Evolutionary conservation across 2,797 vertebrate species (phyloP), one percentile per base, ranked within the genome.

Genomic region (Thaleichthys pacificus): DNA sequence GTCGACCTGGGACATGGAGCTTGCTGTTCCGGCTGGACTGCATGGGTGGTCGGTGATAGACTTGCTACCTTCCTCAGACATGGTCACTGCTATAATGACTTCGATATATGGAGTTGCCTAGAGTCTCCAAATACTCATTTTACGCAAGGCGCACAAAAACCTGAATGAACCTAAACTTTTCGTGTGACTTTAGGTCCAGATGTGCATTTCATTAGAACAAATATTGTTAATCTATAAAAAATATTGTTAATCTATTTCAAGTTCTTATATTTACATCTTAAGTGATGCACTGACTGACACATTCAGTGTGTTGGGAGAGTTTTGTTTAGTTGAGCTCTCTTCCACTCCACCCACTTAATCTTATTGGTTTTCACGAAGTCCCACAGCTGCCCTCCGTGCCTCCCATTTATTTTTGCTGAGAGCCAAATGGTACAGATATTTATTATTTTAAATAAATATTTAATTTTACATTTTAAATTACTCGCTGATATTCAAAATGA

Each of bases 11-110:
- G 93, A 93, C 88, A 89, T 80, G 69, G 94, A 94, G 89, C 94
- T 92, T 76, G 89, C 87, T 72, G 92, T 94, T 81, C 89, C 93
- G 0, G 91, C 81, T 2, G 95, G 95, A 83, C 95, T 96, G 88
- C 92, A 92, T 5, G 93, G 92, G 22, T 91, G 88, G 22, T 91
- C 90, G 71, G 84, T 69, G 68, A 87, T 9, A 17, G 78, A 81
- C 80, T 89, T 92, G 76, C 88, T 90, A 74, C 84, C 92, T 72
- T 93, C 91, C 7, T 94, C 94, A 38, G 93, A 93, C 95, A 96
- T 96, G 87, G 89, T 92, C 81, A 92, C 85, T 87, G 89, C 8
- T 88, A 11, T 74, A 83, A 24, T 62, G 57, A 19, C 15, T 49
- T 5, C 21, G 26, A n/a, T 49, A 60, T n/a, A 24, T 77, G 12